Evolutionary conservation across 1,140 invertebrate species (phyloP), one percentile per base, ranked within the genome.

Genomic region (Nephila pilipes): DNA sequence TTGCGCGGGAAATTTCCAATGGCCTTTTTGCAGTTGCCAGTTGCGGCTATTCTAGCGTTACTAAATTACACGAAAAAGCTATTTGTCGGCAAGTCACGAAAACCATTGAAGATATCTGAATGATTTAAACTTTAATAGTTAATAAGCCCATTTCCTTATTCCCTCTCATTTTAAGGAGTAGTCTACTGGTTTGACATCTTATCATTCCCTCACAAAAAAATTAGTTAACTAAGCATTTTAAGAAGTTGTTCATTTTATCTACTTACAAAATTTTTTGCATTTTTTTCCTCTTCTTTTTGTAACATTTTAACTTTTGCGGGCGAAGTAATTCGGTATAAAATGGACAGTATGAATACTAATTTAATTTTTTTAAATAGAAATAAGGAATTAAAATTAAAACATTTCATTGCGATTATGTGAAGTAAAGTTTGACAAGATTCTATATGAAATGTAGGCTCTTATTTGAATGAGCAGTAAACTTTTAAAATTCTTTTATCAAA

Each of bases 1-100:
- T 79, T 79, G 69, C 57, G 57, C 57, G 57, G 57, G 57, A 58
- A 58, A 46, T 18, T n/a, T 80, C 12, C 36, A 29, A 22, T 46
- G 32, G 79, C 79, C 79, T 22, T 80, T 80, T 80, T 81, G 46
- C 12, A 46, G 22, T 79, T 32, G 36, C 46, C n/a, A 3, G 63
- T 20, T 75, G 60, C 5, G n/a, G 36, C 36, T 22, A 88, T 29
- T 69, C 60, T 14, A 5, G 29, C 36, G 63, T 88, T 88, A 36
- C 87, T 63, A 69, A 88, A 88, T 63, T 55, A 88, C 87, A 88
- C 36, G 87, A 14, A 32, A 57, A 29, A 32, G 18, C 55, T 55
- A 57, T 85, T 85, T 85, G 54, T 32, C 25, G 55, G 55, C 29
- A 14, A 57, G 83, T 85, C 83, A 85, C 83, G 83, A 85, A 57